These are phyloP conservation scores for Dryobotodes eremita DNA, from an alignment of 2,888 invertebrate genomes.

Conservation along the genomic window DNA sequence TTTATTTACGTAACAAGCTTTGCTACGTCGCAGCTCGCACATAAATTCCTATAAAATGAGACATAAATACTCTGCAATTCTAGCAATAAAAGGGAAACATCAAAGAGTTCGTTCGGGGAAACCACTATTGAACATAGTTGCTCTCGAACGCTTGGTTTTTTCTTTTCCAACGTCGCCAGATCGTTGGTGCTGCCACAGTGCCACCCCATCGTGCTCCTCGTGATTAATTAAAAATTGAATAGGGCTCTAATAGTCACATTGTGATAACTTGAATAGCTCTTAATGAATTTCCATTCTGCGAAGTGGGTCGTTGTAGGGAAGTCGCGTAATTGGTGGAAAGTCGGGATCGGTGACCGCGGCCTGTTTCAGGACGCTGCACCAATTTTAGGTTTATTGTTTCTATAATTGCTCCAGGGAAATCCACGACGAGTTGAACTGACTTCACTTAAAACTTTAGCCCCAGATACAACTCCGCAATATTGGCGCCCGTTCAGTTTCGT, in stretches of 20 bases:
- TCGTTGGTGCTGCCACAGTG: slow-evolving; percentile 57
- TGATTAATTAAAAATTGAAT: slow-evolving; percentile 87
- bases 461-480: slow-evolving; percentile 71
- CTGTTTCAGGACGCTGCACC: slow-evolving; percentile 81
- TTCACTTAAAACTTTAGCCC: slow-evolving; percentile 78
- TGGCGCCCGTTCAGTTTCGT: slow-evolving; percentile 69
- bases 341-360: slow-evolving; percentile 85
- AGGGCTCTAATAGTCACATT: slow-evolving; percentile 86
- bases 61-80: slow-evolving; percentile 82
- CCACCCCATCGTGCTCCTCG: slow-evolving; percentile 56
- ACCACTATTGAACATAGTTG: slow-evolving; percentile 76
- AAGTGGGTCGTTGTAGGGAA: slow-evolving; percentile 85
- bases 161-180: slow-evolving; percentile 60
- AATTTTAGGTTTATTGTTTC: slow-evolving; percentile 90
- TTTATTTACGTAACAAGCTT: slow-evolving; percentile 78
- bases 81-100: slow-evolving; percentile 82
- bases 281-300: slow-evolving; percentile 88
- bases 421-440: slow-evolving; percentile 75
- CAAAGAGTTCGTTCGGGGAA: slow-evolving; percentile 83
- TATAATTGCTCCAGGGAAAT: slow-evolving; percentile 87
- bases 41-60: slow-evolving; percentile 83
- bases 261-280: slow-evolving; percentile 88
- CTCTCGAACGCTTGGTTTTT: slow-evolving; percentile 61
- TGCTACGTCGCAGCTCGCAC: slow-evolving; percentile 72
- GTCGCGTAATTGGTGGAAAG: slow-evolving; percentile 85